Evolutionary conservation across 2,113 vertebrate genomes (phyloP), one percentile per base, ranked within the genome.

Genomic region (Neolamprologus fasciatus): DNA sequence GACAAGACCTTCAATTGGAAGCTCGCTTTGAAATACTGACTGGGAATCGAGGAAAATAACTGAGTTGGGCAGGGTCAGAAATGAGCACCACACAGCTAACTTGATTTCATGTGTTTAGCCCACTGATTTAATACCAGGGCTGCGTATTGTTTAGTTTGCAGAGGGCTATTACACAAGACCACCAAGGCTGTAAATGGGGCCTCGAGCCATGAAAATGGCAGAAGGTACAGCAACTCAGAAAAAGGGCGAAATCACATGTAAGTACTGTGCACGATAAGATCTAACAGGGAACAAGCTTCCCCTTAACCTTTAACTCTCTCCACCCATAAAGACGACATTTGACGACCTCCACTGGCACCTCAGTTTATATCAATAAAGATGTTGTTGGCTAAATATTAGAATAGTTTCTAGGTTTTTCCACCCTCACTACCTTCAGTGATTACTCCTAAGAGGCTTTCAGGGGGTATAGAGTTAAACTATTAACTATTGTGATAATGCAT

Each of bases 61-160:
- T 89, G 31, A 68, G 82, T 13, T 57, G 85, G 58, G 83, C 58
- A 51, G 81, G 85, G 73, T 91, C 88, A 82, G 45, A 88, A 86
- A 91, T 31, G 71, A 87, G 76, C 16, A 84, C 53, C 63, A 71
- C 73, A 17, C 57, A 82, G n/a, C 85, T 66, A 88, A 82, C 84
- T 86, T 81, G 84, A 84, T 68, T 85, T 86, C 54, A 92, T 84
- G 82, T 79, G 21, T 93, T 89, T 73, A 83, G 33, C 82, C 73
- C 66, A 87, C 89, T 50, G 51, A 82, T 84, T 84, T 86, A 86
- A 91, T 55, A 53, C 58, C 26, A 80, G 57, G 86, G 61, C 73
- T 78, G 26, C 3, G 2, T 71, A 23, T 89, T 87, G 71, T 84
- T 82, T 51, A 66, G 54, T 45, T 82, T 82, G 40, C 57, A 79